These are phyloP conservation scores for Apteryx owenii DNA, from an alignment of 2,113 vertebrate genomes.

Conservation along the genomic window DNA sequence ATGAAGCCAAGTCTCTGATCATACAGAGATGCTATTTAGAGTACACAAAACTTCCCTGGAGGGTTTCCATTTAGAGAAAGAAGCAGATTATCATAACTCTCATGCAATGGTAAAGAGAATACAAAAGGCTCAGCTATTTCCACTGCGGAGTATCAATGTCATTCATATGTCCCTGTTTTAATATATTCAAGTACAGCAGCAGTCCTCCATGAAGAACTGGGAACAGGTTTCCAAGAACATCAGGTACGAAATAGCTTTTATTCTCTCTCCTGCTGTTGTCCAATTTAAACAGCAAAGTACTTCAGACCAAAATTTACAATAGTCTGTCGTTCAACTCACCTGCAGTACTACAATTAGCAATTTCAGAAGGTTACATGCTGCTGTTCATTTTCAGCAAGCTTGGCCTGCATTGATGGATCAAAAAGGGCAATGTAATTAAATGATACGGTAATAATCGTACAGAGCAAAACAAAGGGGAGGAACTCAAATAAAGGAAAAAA, in stretches of 20 bases:
- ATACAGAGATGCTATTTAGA: constrained; percentile 76
- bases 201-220: constrained; percentile 37
- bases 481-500: not conserved
- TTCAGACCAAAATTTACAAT: constrained; percentile 65
- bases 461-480: not conserved
- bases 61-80: constrained; percentile 73
- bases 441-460: not conserved
- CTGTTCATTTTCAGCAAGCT: constrained; percentile 53
- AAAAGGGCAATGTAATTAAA: constrained; percentile 70
- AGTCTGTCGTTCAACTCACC: constrained; percentile 66
- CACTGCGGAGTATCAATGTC: constrained; percentile 41
- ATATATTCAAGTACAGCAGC: constrained; percentile 46
- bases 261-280: constrained; percentile 69
- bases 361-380: constrained; percentile 68
- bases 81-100: constrained; percentile 51
- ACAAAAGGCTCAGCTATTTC: constrained; percentile 52
- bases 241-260: constrained; percentile 69
- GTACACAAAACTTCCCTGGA: constrained; percentile 78
- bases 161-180: constrained; percentile 60
- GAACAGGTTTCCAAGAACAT: constrained; percentile 68
- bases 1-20: constrained; percentile 71
- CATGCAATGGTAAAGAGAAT: constrained; percentile 40
- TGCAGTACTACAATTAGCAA: constrained; percentile 70
- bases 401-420: constrained; percentile 56
- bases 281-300: constrained; percentile 68